Evolutionary conservation across 2,888 invertebrate species (phyloP).

Genomic region (Macrosoma leucophasiata): DNA sequence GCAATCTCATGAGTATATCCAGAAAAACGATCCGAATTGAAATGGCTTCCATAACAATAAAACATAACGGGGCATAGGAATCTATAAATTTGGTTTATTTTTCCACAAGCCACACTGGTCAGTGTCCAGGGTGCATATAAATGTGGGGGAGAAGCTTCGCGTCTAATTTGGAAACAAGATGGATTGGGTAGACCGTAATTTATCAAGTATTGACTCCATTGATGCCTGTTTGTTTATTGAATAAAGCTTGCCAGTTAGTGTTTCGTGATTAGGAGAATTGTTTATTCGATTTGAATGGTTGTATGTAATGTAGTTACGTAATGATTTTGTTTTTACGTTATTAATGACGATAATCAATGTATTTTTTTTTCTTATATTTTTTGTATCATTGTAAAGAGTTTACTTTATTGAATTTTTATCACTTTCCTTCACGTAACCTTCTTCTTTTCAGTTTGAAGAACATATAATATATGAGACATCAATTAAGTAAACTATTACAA

Average conservation of each 20-base stretch:
- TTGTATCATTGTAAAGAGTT: no score
- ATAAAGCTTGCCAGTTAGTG: slow-evolving; percentile 18
- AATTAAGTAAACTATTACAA: no score
- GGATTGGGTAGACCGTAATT: slow-evolving; percentile 48
- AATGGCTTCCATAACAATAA: slow-evolving; percentile 61
- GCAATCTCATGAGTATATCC: slow-evolving; percentile 14
- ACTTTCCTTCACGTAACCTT: no score
- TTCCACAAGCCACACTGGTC: slow-evolving; percentile 43
- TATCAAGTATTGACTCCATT: slow-evolving; percentile 48
- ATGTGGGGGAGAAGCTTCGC: slow-evolving; percentile 26
- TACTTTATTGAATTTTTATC: no score
- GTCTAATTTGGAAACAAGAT: slow-evolving; percentile 55
- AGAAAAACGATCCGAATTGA: slow-evolving; percentile 31
- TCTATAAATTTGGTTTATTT: slow-evolving; percentile 54
- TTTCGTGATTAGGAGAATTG: not conserved
- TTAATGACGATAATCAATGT: no score
- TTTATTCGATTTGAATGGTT: not conserved
- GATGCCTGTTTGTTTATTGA: slow-evolving; percentile 42
- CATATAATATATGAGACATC: no score
- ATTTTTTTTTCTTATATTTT: no score
- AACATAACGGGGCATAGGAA: slow-evolving; percentile 50
- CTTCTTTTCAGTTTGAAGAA: no score
- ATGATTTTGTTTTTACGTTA: no score
- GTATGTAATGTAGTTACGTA: slow-evolving; percentile 3
- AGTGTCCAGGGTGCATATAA: slow-evolving; percentile 51